phyloP scores from a whole-genome alignment of 2,888 invertebrate genomes.

The Troglohyphantes excavatus region DNA sequence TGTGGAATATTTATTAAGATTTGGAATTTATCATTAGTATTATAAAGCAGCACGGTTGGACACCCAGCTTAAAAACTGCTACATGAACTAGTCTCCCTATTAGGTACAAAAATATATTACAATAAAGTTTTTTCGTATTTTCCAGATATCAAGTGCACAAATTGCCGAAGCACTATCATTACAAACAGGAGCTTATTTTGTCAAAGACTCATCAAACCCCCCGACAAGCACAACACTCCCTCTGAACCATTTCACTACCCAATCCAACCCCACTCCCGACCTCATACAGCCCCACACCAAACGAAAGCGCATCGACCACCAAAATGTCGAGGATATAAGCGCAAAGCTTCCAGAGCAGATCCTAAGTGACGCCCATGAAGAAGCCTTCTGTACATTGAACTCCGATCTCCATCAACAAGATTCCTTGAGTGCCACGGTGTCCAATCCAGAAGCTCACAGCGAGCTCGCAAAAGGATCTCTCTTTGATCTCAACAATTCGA shows the following conservation, averaged over 20 bases:
- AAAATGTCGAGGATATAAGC: constrained; percentile 46
- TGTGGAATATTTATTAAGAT: too few relatives aligned
- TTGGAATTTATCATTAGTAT: too few relatives aligned
- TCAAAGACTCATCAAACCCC: constrained; percentile 11
- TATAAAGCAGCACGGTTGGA: too few relatives aligned
- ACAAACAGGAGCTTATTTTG: constrained; percentile 61
- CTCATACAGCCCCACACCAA: constrained; percentile 20
- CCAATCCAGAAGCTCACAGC: constrained; percentile 8
- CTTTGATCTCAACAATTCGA: constrained; percentile 62
- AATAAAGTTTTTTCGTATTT: too few relatives aligned
- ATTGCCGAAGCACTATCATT: constrained; percentile 67
- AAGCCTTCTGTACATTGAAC: constrained; percentile 22
- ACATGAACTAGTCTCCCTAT: too few relatives aligned
- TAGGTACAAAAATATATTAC: too few relatives aligned
- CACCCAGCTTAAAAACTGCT: too few relatives aligned
- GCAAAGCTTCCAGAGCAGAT: constrained; percentile 62
- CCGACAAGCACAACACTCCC: neutral
- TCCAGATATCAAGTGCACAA: constrained; percentile 63
- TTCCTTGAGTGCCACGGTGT: constrained; percentile 23
- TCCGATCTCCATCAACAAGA: constrained; percentile 38
- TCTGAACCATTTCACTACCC: neutral
- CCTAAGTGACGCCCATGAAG: constrained; percentile 61
- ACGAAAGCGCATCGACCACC: constrained; percentile 44
- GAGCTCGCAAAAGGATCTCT: constrained; percentile 31
- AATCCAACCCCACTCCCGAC: neutral